Base-by-base conservation (phyloP, 1,140 invertebrate species). In the Drosophila pectinifera region DNA sequence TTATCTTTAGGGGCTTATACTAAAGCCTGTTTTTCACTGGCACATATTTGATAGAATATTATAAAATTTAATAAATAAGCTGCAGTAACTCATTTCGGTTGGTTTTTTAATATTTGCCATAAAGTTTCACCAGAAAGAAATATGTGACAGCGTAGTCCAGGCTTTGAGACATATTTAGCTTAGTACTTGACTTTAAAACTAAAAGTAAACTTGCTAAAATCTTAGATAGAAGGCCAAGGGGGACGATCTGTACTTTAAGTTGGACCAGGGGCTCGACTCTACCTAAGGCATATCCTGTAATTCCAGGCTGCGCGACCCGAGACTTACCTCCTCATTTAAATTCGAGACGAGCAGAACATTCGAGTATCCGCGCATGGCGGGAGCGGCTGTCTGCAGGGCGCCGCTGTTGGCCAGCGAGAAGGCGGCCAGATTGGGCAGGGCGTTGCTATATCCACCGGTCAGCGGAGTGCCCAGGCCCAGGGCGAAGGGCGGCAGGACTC, bases 281-380 rank as follows among this genome's bases (percentile, higher is more conserved):
- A 34, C 31, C 31, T 34, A 11, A 11, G 45, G 0, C 1, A 16
- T 4, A 18, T 31, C 24, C 11, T 31, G 0, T 31, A 4, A 6
- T 13, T 49, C 4, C 4, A 31, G 8, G 4, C 16, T 34, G 1
- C n/a, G 8, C 6, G 10, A 49, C 16, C 3, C 18, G 24, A 39
- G 26, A 53, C 80, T 88, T 93, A 98, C 97, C 96, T 98, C 97
- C 93, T 98, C 97, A 93, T 98, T 98, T 64, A 98, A 94, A 93
- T 98, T 98, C 92, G 96, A 97, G 81, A 98, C 96, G 39, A 98
- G 95, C 39, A 98, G 93, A 3, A 98, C 97, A 58, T 96, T 97
- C 28, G 96, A 96, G 46, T 95, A 93, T n/a, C 94, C 94, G 51
- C 95, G 94, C 46, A 95, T 92, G 22, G 95, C 95, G 4, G 95